These are phyloP conservation scores for Sinelater perroti DNA, from an alignment of 2,888 invertebrate genomes.

Conservation along the genomic window DNA sequence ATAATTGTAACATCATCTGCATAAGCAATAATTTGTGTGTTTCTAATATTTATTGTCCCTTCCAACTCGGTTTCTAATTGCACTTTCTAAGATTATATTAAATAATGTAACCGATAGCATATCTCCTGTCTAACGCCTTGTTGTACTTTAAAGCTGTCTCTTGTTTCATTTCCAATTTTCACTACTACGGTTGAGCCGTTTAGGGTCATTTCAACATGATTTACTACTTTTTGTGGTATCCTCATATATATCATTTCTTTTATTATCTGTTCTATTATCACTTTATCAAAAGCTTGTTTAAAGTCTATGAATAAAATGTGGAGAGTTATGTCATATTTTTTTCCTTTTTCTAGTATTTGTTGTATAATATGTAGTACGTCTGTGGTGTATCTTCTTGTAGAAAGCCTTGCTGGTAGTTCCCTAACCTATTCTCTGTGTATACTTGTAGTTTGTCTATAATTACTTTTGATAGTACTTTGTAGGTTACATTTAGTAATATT, in stretches of 20 bases:
- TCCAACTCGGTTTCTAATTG: slow-evolving; percentile 1
- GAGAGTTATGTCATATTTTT: background rate
- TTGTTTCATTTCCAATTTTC: slow-evolving; percentile 8
- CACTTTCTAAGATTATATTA: slow-evolving; percentile 1
- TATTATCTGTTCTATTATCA: slow-evolving; percentile 8
- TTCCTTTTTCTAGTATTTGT: slow-evolving; percentile 18
- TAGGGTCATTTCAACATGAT: slow-evolving; percentile 4
- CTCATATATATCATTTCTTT: background rate
- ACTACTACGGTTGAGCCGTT: slow-evolving; percentile 3
- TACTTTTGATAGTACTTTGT: background rate
- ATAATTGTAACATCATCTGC: too few relatives aligned
- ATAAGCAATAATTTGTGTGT: too few relatives aligned
- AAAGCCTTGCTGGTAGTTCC: slow-evolving; percentile 15
- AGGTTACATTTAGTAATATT: background rate
- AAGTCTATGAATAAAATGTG: slow-evolving; percentile 11
- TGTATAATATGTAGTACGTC: slow-evolving; percentile 5
- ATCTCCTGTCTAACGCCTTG: too few relatives aligned
- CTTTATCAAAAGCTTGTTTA: slow-evolving; percentile 19
- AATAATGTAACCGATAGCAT: slow-evolving; percentile 6
- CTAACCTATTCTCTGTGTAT: background rate
- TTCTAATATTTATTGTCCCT: slow-evolving; percentile 5
- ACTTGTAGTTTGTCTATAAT: background rate
- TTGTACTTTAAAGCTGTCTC: slow-evolving; percentile 6
- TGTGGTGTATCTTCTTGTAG: slow-evolving; percentile 7
- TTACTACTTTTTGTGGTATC: slow-evolving; percentile 14